Evolutionary conservation across 2,888 invertebrate species (phyloP).

Genomic region (Orchestes rusci): DNA sequence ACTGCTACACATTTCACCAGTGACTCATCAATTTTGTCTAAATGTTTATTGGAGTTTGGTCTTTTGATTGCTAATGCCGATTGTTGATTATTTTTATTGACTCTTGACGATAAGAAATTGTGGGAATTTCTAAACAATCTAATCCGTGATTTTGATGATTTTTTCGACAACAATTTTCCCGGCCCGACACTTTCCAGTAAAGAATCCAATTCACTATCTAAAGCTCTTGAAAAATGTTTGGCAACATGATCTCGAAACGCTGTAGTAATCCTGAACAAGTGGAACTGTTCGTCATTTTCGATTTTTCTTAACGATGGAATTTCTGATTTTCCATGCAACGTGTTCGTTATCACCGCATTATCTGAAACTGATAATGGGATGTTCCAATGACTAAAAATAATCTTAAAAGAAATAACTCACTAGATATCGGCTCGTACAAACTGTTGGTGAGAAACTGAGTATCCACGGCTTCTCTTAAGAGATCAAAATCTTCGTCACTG

Average conservation of each 20-base stretch:
- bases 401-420: slow-evolving; percentile 9
- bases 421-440: slow-evolving; percentile 39
- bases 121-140: slow-evolving; percentile 35
- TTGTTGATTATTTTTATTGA: too few species aligned
- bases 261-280: slow-evolving; percentile 48
- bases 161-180: too few species aligned
- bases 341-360: neutral
- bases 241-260: slow-evolving; percentile 49
- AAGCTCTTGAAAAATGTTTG: slow-evolving; percentile 46
- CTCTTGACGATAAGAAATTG: too few species aligned
- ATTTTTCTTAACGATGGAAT: slow-evolving; percentile 31
- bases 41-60: neutral
- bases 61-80: too few species aligned
- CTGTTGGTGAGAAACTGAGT: slow-evolving; percentile 46
- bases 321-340: neutral
- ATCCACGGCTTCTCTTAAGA: slow-evolving; percentile 47
- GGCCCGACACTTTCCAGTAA: slow-evolving; percentile 8
- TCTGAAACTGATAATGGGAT: neutral
- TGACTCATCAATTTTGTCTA: slow-evolving; percentile 27
- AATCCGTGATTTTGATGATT: slow-evolving; percentile 24
- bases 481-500: slow-evolving; percentile 38
- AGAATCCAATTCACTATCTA: slow-evolving; percentile 41
- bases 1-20: slow-evolving; percentile 41
- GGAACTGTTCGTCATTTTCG: slow-evolving; percentile 48
- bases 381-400: neutral